Evolutionary conservation across 2,797 vertebrate genomes (phyloP), one percentile per base, ranked within the genome.

Genomic region (Epinephelus malabaricus): DNA sequence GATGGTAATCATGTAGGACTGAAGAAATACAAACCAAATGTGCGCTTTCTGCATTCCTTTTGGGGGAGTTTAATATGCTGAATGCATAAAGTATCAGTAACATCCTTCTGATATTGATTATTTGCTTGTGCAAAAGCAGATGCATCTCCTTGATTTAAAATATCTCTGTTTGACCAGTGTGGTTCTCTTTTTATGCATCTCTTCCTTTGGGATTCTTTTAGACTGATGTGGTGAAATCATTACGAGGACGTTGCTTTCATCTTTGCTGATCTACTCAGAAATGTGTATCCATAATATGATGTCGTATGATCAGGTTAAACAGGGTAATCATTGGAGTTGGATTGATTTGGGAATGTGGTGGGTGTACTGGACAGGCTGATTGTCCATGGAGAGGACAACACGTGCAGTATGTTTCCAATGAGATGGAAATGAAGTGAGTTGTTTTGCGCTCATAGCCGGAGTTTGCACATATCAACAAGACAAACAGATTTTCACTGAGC

Each of bases 11-110:
- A 74, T 69, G 30, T 61, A 55, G 46, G 53, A 68, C 55, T 15
- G 25, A 72, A 76, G 68, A 77, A 89, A 88, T 65, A 63, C 49
- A 69, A 86, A 88, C 73, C 87, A 82, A 80, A 86, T 86, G 86
- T 67, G 45, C 27, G 69, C 50, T 81, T 59, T 78, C 68, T 77
- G 60, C 75, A 84, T 89, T 86, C 76, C 81, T 73, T 34, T 25
- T n/a, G 43, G 30, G 69, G 40, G 38, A 56, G 56, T 79, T 83
- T 73, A 76, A 61, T 75, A 79, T 58, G 72, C 30, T 75, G 50
- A 79, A 73, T 81, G 63, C 75, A 81, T 75, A 73, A 86, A 66
- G 66, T 49, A 69, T 76, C 43, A 75, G 51, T n/a, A 75, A 76
- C 76, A 74, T 70, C 51, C 63, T 69, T 70, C 76, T 84, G 71